These are phyloP conservation scores for Idaea dimidiata DNA, from an alignment of 2,888 invertebrate genomes.

Conservation along the genomic window DNA sequence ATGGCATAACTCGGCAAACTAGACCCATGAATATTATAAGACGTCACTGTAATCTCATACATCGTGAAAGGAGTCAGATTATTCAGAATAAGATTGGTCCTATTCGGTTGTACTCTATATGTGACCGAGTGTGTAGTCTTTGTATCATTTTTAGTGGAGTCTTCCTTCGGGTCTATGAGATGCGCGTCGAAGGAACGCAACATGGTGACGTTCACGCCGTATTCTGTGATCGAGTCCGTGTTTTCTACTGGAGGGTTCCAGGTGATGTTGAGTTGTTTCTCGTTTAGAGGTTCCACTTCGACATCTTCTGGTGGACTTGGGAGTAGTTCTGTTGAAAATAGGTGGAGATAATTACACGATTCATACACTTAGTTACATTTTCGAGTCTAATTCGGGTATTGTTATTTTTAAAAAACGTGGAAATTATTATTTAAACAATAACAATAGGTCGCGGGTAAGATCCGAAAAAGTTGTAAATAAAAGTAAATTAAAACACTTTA, in stretches of 20 bases:
- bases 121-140: slow-evolving; percentile 53
- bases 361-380: too few relatives aligned
- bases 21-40: slow-evolving; percentile 87
- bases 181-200: slow-evolving; percentile 85
- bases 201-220: slow-evolving; percentile 86
- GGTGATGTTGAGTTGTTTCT: slow-evolving; percentile 85
- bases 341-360: neutral
- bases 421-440: too few relatives aligned
- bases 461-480: too few relatives aligned
- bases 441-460: too few relatives aligned
- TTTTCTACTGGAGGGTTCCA: slow-evolving; percentile 86
- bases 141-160: slow-evolving; percentile 49
- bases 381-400: too few relatives aligned
- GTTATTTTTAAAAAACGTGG: too few relatives aligned
- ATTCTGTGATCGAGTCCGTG: slow-evolving; percentile 83
- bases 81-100: slow-evolving; percentile 81
- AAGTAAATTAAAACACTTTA: too few relatives aligned
- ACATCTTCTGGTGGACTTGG: slow-evolving; percentile 88
- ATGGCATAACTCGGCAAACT: slow-evolving; percentile 88
- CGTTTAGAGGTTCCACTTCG: slow-evolving; percentile 86
- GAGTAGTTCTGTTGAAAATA: slow-evolving; percentile 80
- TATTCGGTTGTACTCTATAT: slow-evolving; percentile 80
- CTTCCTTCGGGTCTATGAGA: slow-evolving; percentile 72
- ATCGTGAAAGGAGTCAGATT: slow-evolving; percentile 88
- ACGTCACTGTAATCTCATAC: slow-evolving; percentile 89